Conservation (phyloP, 2,888 invertebrate genomes). For the Euphydryas editha region DNA sequence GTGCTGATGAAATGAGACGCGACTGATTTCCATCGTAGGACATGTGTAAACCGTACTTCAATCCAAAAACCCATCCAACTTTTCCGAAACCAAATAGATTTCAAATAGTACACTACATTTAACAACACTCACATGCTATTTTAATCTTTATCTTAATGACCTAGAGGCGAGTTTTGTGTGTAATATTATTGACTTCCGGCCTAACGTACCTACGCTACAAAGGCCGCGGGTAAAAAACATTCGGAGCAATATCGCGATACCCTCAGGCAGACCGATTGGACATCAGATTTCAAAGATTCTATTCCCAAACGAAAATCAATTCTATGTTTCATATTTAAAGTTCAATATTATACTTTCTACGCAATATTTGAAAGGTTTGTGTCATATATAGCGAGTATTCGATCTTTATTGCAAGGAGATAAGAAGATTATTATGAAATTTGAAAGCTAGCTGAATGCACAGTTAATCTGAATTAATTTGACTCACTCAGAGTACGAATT, state of each 20-base stretch:
- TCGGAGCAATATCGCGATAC: conserved; percentile 63
- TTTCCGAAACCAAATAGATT: conserved; percentile 51
- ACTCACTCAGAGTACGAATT: too few species aligned
- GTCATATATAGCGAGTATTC: conserved; percentile 22
- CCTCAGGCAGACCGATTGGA: conserved; percentile 57
- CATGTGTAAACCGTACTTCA: conserved; percentile 37
- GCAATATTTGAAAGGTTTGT: conserved; percentile 28
- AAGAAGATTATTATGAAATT: conserved; percentile 24
- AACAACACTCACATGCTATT: neutral
- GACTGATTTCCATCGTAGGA: conserved; percentile 41
- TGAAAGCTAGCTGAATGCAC: conserved; percentile 18
- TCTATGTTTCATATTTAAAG: conserved; percentile 12
- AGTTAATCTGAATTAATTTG: too few species aligned
- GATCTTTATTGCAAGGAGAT: conserved; percentile 26
- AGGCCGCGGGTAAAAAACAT: conserved; percentile 60
- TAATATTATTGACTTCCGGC: conserved; percentile 40
- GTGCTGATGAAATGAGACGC: conserved; percentile 5
- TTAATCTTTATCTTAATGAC: neutral
- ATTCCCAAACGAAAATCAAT: conserved; percentile 38
- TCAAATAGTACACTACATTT: conserved; percentile 44
- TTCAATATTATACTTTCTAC: neutral
- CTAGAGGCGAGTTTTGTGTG: conserved; percentile 10
- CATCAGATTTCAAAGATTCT: conserved; percentile 45
- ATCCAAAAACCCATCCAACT: conserved; percentile 47
- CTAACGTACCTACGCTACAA: conserved; percentile 54